These are phyloP conservation scores for Urosaurus nigricauda DNA, from an alignment of 2,797 vertebrate species.

Conservation along the genomic window DNA sequence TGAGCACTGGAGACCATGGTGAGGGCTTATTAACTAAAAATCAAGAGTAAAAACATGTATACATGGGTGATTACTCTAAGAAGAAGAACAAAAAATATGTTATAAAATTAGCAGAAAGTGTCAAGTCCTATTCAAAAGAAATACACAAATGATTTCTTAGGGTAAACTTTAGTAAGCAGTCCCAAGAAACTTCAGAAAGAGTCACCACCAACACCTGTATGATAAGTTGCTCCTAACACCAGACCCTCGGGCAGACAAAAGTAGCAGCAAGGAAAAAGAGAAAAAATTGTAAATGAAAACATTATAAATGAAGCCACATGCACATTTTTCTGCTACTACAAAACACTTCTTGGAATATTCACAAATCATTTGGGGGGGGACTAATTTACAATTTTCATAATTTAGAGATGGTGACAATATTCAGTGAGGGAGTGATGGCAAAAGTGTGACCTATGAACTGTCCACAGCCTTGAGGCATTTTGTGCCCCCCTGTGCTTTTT, in stretches of 20 bases:
- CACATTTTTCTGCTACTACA: background rate
- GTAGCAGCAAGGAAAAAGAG: background rate
- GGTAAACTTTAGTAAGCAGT: background rate
- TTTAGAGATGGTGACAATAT: too few species aligned
- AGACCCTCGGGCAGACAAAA: background rate
- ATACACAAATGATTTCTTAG: background rate
- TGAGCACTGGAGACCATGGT: background rate
- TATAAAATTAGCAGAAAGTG: background rate
- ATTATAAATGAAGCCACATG: background rate
- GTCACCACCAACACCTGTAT: background rate
- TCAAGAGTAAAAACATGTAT: too few species aligned
- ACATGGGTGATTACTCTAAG: background rate
- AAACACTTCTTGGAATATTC: background rate
- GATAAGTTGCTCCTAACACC: background rate
- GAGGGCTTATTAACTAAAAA: too few species aligned
- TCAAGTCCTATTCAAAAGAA: background rate
- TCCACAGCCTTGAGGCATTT: too few species aligned
- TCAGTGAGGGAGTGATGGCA: too few species aligned
- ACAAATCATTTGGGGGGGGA: background rate
- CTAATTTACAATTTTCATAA: background rate
- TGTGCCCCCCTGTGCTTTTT: too few species aligned
- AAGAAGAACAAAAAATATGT: background rate
- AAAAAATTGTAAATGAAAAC: background rate
- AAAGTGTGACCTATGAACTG: too few species aligned
- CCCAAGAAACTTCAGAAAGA: background rate